phyloP scores from a whole-genome alignment of 2,113 vertebrate genomes.

The Sebastes schlegelii region DNA sequence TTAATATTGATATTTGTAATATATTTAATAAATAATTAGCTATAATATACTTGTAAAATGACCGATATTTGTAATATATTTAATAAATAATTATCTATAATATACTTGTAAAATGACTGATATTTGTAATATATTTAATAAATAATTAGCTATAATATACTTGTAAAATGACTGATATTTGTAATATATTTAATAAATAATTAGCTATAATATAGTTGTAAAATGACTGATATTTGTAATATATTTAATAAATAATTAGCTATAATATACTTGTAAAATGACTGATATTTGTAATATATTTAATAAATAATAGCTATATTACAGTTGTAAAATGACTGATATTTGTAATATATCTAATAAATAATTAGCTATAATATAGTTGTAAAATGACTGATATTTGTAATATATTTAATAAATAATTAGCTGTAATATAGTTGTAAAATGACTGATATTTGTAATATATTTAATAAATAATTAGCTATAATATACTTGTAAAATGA shows the following conservation, averaged over 20 bases:
- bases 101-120: background rate
- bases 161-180: background rate
- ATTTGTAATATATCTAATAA: no score
- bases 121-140: no score
- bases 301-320: no score
- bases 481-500: background rate
- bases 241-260: no score
- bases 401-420: no score
- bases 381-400: background rate
- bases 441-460: background rate
- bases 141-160: no score
- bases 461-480: no score
- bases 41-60: background rate
- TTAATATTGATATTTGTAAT: background rate
- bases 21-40: no score
- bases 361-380: no score
- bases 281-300: no score
- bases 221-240: background rate
- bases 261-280: background rate
- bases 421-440: background rate
- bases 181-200: no score
- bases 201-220: background rate
- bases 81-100: no score
- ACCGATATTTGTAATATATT: background rate
- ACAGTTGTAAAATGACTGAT: background rate